Base-by-base conservation (phyloP, 2,113 vertebrate genomes). In the Menura novaehollandiae region DNA sequence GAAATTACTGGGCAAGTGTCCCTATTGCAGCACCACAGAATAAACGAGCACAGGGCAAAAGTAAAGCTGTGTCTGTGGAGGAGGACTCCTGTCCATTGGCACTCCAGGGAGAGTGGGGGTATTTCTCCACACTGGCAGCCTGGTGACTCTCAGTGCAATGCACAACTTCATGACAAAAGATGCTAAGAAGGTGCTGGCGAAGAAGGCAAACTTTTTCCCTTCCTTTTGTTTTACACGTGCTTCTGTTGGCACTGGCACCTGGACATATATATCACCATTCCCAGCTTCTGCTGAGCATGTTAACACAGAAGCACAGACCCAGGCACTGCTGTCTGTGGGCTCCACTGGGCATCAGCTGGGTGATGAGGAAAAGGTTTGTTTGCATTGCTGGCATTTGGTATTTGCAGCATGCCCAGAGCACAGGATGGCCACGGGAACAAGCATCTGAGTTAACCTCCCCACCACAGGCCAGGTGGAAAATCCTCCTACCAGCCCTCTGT, bases 231-330 rank as follows among this genome's bases (percentile, higher is more conserved):
- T 95, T 28, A 73, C 58, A 66, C 32, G 8, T 6, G 20, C 16
- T 76, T 75, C 71, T 89, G 62, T 46, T 93, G 74, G 85, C 81
- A 15, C 62, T 62, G 41, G 23, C 87, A 89, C 58, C 81, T 55
- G 91, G 77, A 66, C 59, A 17, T 15, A 41, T 43, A 68, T 85
- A 81, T 85, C 77, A 52, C n/a, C 58, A 28, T 4, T 41, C 64
- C 71, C 75, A 80, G 63, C n/a, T 47, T 33, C 68, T 60, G 75
- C 66, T 60, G 81, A 88, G 49, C 37, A 30, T 1, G 18, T 35
- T 73, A 72, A 69, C 60, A 49, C 3, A 68, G 84, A 16, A 85
- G 49, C 81, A 71, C 22, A 73, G 63, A 58, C 12, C n/a, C 81
- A 64, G 58, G 64, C 64, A 13, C 27, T 80, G 9, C 64, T 47